A percentile compares a stretch with the other conserved stretches of the same genome.
phyloP scores from a whole-genome alignment of 2,113 vertebrate species.

The Chauna torquata region DNA sequence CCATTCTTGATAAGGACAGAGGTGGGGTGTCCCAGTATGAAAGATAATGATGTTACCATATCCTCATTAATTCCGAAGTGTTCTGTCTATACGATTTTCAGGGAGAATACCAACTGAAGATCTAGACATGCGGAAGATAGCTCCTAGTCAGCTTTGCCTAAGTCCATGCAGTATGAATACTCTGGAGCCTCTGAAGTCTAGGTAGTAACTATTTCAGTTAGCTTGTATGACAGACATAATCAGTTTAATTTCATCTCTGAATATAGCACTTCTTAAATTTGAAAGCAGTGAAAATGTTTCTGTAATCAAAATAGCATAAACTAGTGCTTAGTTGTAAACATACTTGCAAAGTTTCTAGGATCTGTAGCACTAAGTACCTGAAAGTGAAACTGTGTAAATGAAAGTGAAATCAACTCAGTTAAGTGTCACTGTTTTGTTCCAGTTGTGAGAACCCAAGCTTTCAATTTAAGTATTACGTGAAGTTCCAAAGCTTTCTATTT shows the following conservation, averaged over 20 bases:
- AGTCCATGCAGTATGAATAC: not conserved
- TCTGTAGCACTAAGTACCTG: not conserved
- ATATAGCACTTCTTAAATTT: not conserved
- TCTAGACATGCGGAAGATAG: not conserved
- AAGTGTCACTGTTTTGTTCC: conserved; percentile 2
- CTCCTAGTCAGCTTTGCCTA: not conserved
- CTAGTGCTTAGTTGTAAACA: not conserved
- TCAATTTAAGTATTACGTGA: not conserved
- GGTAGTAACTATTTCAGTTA: not conserved
- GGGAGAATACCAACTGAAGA: not conserved
- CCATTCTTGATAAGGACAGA: not conserved
- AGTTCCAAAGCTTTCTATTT: not conserved
- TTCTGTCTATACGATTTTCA: accelerated
- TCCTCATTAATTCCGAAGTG: not conserved
- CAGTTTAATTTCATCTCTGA: not conserved
- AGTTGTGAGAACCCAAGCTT: conserved; percentile 10
- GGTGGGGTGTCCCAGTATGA: not conserved
- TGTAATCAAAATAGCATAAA: not conserved
- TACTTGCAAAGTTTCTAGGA: not conserved
- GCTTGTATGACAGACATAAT: not conserved
- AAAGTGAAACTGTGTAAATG: conserved; percentile 34
- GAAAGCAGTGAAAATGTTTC: not conserved
- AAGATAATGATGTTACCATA: not conserved
- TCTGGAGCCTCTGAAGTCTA: not conserved
- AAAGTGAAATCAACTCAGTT: conserved; percentile 27